Conservation (phyloP, 2,113 vertebrate species). For the Vicugna pacos region DNA sequence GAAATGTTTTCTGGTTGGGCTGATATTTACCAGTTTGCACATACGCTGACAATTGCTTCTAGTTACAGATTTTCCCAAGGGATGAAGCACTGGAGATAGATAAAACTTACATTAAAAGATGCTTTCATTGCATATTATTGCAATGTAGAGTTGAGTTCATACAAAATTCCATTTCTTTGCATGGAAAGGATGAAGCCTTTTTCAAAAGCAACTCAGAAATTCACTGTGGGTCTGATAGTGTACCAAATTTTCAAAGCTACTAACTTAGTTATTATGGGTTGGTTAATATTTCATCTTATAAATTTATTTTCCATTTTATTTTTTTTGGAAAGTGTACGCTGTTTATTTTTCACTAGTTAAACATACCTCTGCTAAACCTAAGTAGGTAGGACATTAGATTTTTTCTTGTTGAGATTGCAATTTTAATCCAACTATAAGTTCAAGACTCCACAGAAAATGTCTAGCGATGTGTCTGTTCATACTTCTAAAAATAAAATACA, state of each 20-base stretch:
- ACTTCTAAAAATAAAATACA: background rate
- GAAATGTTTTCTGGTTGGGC: background rate
- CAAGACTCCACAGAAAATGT: background rate
- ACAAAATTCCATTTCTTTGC: background rate
- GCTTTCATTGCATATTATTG: background rate
- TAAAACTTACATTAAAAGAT: slow-evolving; percentile 5
- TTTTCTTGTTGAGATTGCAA: background rate
- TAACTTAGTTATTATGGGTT: background rate
- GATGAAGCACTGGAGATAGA: slow-evolving; percentile 14
- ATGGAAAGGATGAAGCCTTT: background rate
- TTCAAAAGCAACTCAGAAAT: background rate
- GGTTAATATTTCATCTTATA: background rate
- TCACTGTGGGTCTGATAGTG: background rate
- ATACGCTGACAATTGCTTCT: background rate
- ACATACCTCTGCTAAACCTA: background rate
- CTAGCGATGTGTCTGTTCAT: background rate
- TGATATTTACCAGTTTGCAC: background rate
- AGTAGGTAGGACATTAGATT: background rate
- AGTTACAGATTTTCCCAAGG: background rate
- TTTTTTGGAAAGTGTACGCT: background rate
- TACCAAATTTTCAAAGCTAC: background rate
- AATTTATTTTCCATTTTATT: slow-evolving; percentile 1
- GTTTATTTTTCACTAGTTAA: background rate
- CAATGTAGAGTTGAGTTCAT: background rate
- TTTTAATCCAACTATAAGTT: slow-evolving; percentile 8